Evolutionary conservation across 2,113 vertebrate species (phyloP), one percentile per base, ranked within the genome.

Genomic region (Echinops telfairi): DNA sequence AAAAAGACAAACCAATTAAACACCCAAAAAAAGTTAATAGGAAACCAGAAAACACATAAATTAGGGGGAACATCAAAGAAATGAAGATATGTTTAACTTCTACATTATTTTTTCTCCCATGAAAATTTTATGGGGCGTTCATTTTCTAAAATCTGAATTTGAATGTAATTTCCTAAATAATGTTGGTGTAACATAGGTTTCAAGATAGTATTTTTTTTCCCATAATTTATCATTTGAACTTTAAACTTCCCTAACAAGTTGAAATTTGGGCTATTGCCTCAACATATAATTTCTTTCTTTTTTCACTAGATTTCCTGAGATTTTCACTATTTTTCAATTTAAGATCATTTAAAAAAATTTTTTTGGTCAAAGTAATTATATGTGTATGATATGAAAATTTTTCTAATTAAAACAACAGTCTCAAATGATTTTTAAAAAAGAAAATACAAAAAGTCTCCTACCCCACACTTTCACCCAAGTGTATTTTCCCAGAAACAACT

Each of bases 1-100:
- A 83, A 88, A 53, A 96, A 96, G 79, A 90, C 10, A 97, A 90
- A 88, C 53, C 73, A 80, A 91, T 9, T 88, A 83, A 58, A 86
- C 1, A 2, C 19, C 43, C 0, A 91, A 83, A 86, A 89, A 89
- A 1, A 89, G 81, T 96, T 80, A 94, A 19, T 89, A 83, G 58
- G 94, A 95, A 91, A 60, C 11, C 38, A 94, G 71, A 71, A 0
- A 33, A 9, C n/a, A 47, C 83, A 62, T n/a, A 75, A 91, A 89
- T 47, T 73, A 83, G 43, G 47, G 47, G 11, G 81, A 94, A 93
- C 80, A 53, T 89, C 0, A 93, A 29, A 58, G 57, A 93, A 91
- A 71, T 68, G 16, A 83, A 92, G 40, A 19, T 58, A 79, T 40
- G 90, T 90, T 92, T 95, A 81, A 40, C 23, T 88, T 88, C 77